Conservation (phyloP, 2,888 invertebrate genomes). For the Pristionchus arcanus region DNA sequence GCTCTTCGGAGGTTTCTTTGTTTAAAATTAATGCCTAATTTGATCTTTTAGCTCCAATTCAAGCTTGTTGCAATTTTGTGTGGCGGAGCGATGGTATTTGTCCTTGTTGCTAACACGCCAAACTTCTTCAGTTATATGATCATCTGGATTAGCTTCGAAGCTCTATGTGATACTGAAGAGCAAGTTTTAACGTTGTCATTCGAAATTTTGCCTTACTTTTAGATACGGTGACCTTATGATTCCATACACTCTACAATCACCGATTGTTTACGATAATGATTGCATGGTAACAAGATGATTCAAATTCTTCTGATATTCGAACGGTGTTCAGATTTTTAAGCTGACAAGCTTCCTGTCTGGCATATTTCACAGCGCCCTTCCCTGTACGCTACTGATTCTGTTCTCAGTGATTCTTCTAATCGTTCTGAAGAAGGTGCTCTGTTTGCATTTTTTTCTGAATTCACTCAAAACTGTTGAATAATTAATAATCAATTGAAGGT, state of each 20-base stretch:
- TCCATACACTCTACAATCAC: not conserved
- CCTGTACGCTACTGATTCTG: not conserved
- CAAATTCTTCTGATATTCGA: not conserved
- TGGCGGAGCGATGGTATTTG: not conserved
- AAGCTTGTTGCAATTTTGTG: not conserved
- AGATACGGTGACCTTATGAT: not conserved
- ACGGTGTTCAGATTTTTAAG: not conserved
- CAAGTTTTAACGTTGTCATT: not conserved
- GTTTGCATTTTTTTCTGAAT: not conserved
- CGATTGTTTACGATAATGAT: not conserved
- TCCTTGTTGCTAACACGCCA: not conserved
- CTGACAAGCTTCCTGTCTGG: not conserved
- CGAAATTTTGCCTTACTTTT: not conserved
- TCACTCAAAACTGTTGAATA: not conserved
- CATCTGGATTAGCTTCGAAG: not conserved
- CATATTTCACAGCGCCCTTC: not conserved
- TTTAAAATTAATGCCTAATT: not conserved
- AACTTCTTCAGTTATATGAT: not conserved
- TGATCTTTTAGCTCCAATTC: not conserved
- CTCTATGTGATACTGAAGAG: not conserved
- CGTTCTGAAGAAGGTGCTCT: not conserved
- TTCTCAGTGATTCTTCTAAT: not conserved
- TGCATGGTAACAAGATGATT: not conserved
- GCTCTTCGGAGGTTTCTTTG: not conserved
- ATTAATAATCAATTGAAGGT: not conserved